Percentiles rank a stretch among this genome's conserved stretches.
Conservation (phyloP, 2,888 invertebrate species). For the Synergus itoensis region DNA sequence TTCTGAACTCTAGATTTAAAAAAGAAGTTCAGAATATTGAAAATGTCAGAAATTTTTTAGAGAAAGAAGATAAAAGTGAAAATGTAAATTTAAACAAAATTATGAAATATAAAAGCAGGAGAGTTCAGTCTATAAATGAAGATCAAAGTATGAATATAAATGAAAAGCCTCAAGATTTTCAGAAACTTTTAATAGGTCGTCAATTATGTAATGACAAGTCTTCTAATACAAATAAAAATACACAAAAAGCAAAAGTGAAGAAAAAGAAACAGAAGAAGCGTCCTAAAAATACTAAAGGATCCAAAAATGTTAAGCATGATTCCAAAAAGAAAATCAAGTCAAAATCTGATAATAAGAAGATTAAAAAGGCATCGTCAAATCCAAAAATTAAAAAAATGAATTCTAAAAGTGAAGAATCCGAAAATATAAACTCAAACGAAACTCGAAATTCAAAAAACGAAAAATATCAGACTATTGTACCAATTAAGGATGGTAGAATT, state of each 20-base stretch:
- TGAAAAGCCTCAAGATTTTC: neutral
- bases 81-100: constrained; percentile 5
- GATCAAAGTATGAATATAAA: neutral
- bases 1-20: neutral
- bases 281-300: neutral
- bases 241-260: neutral
- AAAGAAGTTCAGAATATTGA: neutral
- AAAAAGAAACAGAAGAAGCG: neutral
- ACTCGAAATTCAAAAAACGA: neutral
- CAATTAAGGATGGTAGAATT: neutral
- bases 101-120: constrained; percentile 29
- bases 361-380: neutral
- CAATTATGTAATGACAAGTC: neutral
- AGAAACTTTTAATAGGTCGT: neutral
- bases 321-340: neutral
- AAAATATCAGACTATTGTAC: neutral
- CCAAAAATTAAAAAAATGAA: neutral
- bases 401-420: neutral
- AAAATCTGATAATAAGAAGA: neutral
- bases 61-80: neutral
- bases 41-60: neutral
- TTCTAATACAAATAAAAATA: neutral
- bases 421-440: neutral
- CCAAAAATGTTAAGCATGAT: neutral
- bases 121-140: constrained; percentile 40